A percentile compares a stretch with the other conserved stretches of the same genome.
Evolutionary conservation across 2,113 vertebrate genomes (phyloP).

Genomic region (Donacobius atricapilla): DNA sequence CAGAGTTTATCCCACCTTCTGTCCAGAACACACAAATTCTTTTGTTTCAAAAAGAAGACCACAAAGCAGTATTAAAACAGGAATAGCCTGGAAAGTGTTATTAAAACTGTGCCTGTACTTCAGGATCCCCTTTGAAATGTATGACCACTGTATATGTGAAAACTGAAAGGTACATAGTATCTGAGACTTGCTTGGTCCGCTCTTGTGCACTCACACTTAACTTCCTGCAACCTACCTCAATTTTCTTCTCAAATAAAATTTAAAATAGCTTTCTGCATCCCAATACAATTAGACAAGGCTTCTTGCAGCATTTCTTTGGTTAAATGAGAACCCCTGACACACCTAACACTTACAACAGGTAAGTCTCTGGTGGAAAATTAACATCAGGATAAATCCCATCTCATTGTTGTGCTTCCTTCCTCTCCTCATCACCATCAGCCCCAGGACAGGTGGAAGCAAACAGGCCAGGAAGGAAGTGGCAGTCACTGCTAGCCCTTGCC

Average conservation of each 20-base stretch:
- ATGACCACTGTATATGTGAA: neutral
- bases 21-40: neutral
- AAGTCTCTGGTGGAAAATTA: neutral
- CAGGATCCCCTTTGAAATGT: conserved; percentile 17
- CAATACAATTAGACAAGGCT: neutral
- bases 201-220: neutral
- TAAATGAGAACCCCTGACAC: neutral
- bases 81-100: neutral
- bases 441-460: neutral
- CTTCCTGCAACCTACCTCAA: neutral
- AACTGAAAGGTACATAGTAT: neutral
- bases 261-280: neutral
- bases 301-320: conserved; percentile 43
- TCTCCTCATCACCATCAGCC: neutral
- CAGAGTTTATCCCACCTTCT: neutral
- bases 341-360: neutral
- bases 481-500: neutral
- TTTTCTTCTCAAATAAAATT: neutral
- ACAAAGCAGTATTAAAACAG: conserved; percentile 18
- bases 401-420: neutral
- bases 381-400: neutral
- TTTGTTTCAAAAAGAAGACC: conserved; percentile 13
- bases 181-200: conserved; percentile 25
- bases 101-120: neutral
- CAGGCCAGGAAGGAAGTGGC: neutral